Percentiles rank a stretch among this genome's conserved stretches.
Conservation (phyloP, 2,888 invertebrate species). For the Drosophila affinis region DNA sequence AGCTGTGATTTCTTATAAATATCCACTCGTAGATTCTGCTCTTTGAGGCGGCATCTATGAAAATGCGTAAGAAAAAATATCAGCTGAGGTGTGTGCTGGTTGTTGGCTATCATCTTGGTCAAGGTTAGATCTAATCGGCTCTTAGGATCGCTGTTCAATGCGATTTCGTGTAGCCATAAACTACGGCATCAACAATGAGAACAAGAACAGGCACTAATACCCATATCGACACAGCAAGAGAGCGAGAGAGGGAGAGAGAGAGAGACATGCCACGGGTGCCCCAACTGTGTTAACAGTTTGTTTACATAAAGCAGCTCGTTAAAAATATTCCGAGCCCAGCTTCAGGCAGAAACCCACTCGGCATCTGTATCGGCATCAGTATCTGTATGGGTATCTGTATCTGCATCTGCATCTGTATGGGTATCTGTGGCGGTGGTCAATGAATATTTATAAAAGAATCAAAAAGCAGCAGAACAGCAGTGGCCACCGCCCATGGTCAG, state of each 20-base stretch:
- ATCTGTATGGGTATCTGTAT: slow-evolving; percentile 25
- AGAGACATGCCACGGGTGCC: slow-evolving; percentile 26
- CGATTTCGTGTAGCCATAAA: slow-evolving; percentile 62
- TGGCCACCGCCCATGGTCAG: slow-evolving; percentile 71
- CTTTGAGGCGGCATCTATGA: slow-evolving; percentile 28
- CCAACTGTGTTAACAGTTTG: slow-evolving; percentile 73
- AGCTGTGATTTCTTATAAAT: slow-evolving; percentile 22
- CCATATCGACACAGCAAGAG: no score
- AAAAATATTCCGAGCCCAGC: slow-evolving; percentile 57
- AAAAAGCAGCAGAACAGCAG: slow-evolving; percentile 31
- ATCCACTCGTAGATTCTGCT: slow-evolving; percentile 19
- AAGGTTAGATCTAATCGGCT: slow-evolving; percentile 79
- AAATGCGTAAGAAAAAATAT: slow-evolving; percentile 36
- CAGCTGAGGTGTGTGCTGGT: slow-evolving; percentile 21
- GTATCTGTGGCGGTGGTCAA: slow-evolving; percentile 51
- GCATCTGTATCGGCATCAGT: slow-evolving; percentile 20
- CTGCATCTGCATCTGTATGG: slow-evolving; percentile 16
- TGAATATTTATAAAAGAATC: slow-evolving; percentile 67
- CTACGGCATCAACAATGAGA: slow-evolving; percentile 54
- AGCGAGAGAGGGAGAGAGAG: slow-evolving; percentile 17
- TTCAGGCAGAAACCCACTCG: slow-evolving; percentile 47
- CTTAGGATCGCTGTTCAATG: slow-evolving; percentile 70
- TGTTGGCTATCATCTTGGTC: slow-evolving; percentile 80
- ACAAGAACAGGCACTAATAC: slow-evolving; percentile 50
- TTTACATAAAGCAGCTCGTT: slow-evolving; percentile 75